Evolutionary conservation across 2,113 vertebrate species (phyloP).

Genomic region (Nannospalax galili): DNA sequence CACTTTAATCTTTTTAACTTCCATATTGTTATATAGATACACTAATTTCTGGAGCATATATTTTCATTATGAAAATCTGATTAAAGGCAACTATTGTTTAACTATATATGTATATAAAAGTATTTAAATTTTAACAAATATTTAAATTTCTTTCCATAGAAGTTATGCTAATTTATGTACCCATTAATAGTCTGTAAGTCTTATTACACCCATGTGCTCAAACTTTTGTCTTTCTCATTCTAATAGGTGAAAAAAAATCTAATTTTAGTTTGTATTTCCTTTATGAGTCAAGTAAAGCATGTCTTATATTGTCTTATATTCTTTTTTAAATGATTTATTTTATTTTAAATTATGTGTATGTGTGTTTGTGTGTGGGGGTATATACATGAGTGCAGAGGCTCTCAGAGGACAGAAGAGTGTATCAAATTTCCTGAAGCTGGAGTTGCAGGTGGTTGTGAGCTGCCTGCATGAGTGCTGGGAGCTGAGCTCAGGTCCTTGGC

Average conservation of each 20-base stretch:
- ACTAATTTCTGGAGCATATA: neutral
- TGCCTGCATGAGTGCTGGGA: too few species aligned
- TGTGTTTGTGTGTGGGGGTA: too few species aligned
- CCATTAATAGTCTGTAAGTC: neutral
- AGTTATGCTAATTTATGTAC: neutral
- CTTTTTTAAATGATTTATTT: too few species aligned
- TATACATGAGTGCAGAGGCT: too few species aligned
- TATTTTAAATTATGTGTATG: too few species aligned
- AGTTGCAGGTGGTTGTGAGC: too few species aligned
- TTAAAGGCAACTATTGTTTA: neutral
- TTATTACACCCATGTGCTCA: neutral
- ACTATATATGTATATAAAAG: constrained; percentile 24
- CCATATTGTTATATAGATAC: neutral
- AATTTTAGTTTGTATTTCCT: too few species aligned
- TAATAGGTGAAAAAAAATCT: neutral
- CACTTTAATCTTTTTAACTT: neutral
- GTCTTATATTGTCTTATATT: too few species aligned
- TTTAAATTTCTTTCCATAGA: constrained; percentile 26
- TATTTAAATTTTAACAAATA: constrained; percentile 40
- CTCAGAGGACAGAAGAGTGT: too few species aligned
- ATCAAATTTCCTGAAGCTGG: too few species aligned
- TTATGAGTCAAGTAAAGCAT: too few species aligned
- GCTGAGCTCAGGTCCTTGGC: too few species aligned
- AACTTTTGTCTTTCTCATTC: constrained; percentile 1
- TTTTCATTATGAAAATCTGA: neutral